phyloP scores from a whole-genome alignment of 2,888 invertebrate genomes.

The Drosophila sordidula region DNA sequence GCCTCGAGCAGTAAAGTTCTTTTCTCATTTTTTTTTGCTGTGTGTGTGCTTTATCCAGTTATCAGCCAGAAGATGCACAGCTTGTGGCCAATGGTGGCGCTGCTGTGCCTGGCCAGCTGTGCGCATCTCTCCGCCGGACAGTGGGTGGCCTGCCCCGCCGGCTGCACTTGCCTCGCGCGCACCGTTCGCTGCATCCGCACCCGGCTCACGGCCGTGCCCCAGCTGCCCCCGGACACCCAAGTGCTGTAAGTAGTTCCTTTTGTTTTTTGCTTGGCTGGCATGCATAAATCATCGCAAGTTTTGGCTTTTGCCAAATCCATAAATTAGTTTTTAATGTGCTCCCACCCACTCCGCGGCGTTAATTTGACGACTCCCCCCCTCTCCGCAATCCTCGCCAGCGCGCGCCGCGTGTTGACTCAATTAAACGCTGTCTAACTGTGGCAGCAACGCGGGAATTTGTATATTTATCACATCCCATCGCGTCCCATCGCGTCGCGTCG shows the following conservation, averaged over 20 bases:
- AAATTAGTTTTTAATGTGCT: constrained; percentile 77
- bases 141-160: constrained; percentile 74
- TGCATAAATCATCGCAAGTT: constrained; percentile 68
- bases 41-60: constrained; percentile 21
- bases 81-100: constrained; percentile 12
- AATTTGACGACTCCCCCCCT: constrained; percentile 50
- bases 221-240: constrained; percentile 81
- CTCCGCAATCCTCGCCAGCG: background rate
- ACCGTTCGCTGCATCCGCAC: constrained; percentile 83
- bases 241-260: constrained; percentile 81
- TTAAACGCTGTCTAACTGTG: constrained; percentile 70
- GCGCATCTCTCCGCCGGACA: constrained; percentile 13
- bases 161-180: constrained; percentile 81
- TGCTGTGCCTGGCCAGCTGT: constrained; percentile 41
- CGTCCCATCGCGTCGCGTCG: constrained; percentile 16
- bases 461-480: constrained; percentile 57
- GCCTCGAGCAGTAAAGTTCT: constrained; percentile 1
- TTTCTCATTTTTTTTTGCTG: background rate
- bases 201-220: constrained; percentile 76
- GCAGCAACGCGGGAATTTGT: constrained; percentile 51
- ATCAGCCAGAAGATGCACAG: constrained; percentile 19
- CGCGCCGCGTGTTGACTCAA: constrained; percentile 66
- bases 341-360: constrained; percentile 39
- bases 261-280: constrained; percentile 19
- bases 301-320: constrained; percentile 69